A percentile compares a stretch with the other conserved stretches of the same genome.
phyloP scores from a whole-genome alignment of 2,888 invertebrate genomes.

The Pollenia griseotomentosa region DNA sequence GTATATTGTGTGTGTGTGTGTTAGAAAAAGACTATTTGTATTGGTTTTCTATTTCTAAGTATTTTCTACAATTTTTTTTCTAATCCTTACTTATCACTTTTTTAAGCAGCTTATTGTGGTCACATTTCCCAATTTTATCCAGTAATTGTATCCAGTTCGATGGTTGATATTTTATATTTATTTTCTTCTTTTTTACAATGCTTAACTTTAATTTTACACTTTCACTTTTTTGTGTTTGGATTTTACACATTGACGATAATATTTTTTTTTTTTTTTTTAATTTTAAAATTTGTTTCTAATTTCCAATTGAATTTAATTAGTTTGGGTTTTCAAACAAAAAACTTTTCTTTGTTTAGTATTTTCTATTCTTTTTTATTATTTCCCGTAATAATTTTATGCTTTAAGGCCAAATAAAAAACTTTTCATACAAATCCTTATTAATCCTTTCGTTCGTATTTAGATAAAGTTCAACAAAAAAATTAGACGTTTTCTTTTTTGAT shows the following conservation, averaged over 20 bases:
- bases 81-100: constrained; percentile 72
- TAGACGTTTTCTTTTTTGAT: constrained; percentile 3
- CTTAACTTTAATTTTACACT: constrained; percentile 47
- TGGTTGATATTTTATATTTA: not conserved
- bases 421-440: not conserved
- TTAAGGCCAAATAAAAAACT: constrained; percentile 26
- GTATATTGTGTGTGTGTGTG: not conserved
- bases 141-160: constrained; percentile 64
- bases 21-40: not conserved
- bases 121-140: constrained; percentile 62
- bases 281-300: not conserved
- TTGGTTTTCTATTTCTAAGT: constrained; percentile 18
- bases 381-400: constrained; percentile 46
- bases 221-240: constrained; percentile 22
- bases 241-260: constrained; percentile 23
- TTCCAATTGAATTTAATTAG: constrained; percentile 55
- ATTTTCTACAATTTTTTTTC: constrained; percentile 24
- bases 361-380: constrained; percentile 28
- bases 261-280: constrained; percentile 6
- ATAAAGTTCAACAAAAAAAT: constrained; percentile 52
- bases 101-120: constrained; percentile 72
- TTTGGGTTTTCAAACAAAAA: not conserved
- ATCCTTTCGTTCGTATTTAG: constrained; percentile 46
- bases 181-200: constrained; percentile 14
- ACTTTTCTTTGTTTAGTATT: constrained; percentile 18